phyloP scores from a whole-genome alignment of 2,797 vertebrate genomes.

The Helicolenus hilgendorfi region DNA sequence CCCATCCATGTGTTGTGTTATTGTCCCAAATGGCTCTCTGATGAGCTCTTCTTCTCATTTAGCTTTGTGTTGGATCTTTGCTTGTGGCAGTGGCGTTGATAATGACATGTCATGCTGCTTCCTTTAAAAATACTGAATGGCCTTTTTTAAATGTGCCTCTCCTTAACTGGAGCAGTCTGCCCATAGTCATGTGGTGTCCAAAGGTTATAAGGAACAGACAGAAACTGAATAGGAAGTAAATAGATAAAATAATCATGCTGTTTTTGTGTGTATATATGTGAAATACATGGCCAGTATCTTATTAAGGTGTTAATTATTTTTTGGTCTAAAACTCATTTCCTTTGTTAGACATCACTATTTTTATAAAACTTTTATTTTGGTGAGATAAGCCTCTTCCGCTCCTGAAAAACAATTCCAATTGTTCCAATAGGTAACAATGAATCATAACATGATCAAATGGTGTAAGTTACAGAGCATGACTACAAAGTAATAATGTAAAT shows the following conservation, averaged over 20 bases:
- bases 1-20: constrained; percentile 16
- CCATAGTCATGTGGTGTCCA: constrained; percentile 61
- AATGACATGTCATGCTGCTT: constrained; percentile 73
- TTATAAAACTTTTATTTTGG: constrained; percentile 17
- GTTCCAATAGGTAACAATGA: neutral
- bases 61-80: constrained; percentile 68
- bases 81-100: constrained; percentile 66
- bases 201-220: constrained; percentile 53
- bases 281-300: constrained; percentile 40
- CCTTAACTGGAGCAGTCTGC: constrained; percentile 81
- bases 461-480: neutral
- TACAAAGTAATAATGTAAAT: constrained; percentile 32
- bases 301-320: constrained; percentile 6
- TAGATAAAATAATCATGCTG: constrained; percentile 24
- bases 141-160: constrained; percentile 91
- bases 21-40: constrained; percentile 18
- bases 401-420: neutral
- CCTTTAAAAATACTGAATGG: constrained; percentile 86
- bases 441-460: neutral
- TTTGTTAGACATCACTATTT: constrained; percentile 31
- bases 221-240: constrained; percentile 54
- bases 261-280: constrained; percentile 47
- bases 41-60: constrained; percentile 54
- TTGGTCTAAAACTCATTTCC: neutral
- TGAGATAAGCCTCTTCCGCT: neutral